These are phyloP conservation scores for Esox niger DNA, from an alignment of 2,113 vertebrate species.

Conservation along the genomic window DNA sequence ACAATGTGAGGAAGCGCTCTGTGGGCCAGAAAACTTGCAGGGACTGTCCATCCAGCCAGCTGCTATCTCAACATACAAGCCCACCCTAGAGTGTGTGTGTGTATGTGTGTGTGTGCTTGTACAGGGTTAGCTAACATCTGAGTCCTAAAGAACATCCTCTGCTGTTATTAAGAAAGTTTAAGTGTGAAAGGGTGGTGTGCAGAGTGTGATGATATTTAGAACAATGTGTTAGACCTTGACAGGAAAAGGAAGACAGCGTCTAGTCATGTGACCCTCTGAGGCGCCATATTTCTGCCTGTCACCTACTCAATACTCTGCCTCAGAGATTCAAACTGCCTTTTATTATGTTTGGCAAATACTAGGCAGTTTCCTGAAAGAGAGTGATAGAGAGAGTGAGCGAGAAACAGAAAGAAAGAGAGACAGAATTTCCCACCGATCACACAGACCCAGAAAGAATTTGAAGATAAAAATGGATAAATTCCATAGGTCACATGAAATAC, in stretches of 20 bases:
- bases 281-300: slow-evolving; percentile 1
- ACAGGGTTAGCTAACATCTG: too few species aligned
- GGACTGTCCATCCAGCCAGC: neutral
- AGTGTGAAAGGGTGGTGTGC: neutral
- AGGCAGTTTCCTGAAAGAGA: neutral
- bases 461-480: too few species aligned
- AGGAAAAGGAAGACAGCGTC: slow-evolving; percentile 30
- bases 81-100: neutral
- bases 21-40: neutral
- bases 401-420: neutral
- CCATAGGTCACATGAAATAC: too few species aligned
- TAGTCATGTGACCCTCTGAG: slow-evolving; percentile 12
- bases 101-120: too few species aligned
- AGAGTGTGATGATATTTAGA: slow-evolving; percentile 11
- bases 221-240: slow-evolving; percentile 18
- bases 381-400: neutral
- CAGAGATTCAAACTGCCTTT: too few species aligned
- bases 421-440: too few species aligned
- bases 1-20: slow-evolving; percentile 46
- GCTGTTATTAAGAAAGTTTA: neutral
- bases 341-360: too few species aligned
- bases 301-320: too few species aligned
- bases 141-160: neutral
- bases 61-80: too few species aligned
- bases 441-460: too few species aligned